Evolutionary conservation across 2,888 invertebrate genomes (phyloP).

Genomic region (Lamellibrachia columna): DNA sequence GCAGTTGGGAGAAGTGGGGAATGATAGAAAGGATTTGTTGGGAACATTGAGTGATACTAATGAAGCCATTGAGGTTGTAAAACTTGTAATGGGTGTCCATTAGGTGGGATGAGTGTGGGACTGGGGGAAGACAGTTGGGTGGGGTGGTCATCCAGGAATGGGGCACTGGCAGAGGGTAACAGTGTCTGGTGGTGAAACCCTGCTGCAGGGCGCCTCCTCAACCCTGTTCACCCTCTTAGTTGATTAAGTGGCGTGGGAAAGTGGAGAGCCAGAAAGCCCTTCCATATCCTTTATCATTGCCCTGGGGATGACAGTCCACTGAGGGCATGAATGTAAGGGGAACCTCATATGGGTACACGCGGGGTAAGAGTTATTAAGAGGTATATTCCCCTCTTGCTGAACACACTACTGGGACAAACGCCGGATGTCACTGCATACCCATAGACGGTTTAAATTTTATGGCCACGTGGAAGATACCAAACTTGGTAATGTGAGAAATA

Average conservation of each 20-base stretch:
- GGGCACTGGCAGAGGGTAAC: neutral
- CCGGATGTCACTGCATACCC: neutral
- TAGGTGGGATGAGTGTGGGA: neutral
- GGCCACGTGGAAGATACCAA: neutral
- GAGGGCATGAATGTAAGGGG: neutral
- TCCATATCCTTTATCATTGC: slow-evolving; percentile 7
- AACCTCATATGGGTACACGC: neutral
- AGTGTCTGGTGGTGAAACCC: neutral
- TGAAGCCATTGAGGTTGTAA: slow-evolving; percentile 8
- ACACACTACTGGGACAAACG: neutral
- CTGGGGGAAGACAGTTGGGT: neutral
- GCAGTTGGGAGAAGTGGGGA: neutral
- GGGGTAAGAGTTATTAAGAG: neutral
- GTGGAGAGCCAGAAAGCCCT: neutral
- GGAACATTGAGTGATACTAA: neutral
- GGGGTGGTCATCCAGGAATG: neutral
- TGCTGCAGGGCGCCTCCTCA: neutral
- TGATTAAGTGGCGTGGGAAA: slow-evolving; percentile 16
- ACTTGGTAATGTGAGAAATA: neutral
- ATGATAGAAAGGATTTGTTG: neutral
- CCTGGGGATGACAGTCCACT: neutral
- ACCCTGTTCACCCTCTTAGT: neutral
- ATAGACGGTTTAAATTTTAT: neutral
- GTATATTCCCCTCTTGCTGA: neutral
- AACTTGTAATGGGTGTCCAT: neutral